Base-by-base conservation (phyloP, 2,113 vertebrate species). In the Agelaius phoeniceus region DNA sequence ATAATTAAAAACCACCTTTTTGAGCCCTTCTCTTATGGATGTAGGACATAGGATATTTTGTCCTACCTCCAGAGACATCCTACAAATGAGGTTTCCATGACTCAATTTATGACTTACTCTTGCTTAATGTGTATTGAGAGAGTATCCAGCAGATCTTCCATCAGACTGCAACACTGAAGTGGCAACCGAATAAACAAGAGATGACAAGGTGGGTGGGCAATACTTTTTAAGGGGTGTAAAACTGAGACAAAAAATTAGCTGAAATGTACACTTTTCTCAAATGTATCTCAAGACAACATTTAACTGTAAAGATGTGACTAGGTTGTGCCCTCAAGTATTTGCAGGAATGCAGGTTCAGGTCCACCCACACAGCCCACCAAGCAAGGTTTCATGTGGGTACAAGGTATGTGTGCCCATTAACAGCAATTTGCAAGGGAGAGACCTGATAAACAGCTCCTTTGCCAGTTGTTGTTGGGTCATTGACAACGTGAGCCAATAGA, bases 361-460 rank as follows among this genome's bases (percentile, higher is more conserved):
- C 62, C 69, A 82, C 87, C 84, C 89, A 90, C 67, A 37, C 74
- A 71, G 72, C 82, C 79, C 84, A 86, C 85, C 85, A 85, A 77
- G 79, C 20, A 74, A 73, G 48, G 75, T 86, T 94, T 87, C 80
- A 67, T 80, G 81, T 90, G 82, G 51, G 66, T 80, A 89, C 39
- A 73, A 75, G 46, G 69, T 84, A 75, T 91, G 74, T 48, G 48
- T 63, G 43, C 84, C 91, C 51, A 80, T 80, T 89, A 91, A 86
- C 27, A 80, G 39, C 48, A 77, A 90, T 91, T 94, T 88, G 72
- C 68, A 80, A 85, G 63, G 67, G 37, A 92, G 61, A 95, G 49
- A 78, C 48, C 59, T 69, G 33, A 83, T 46, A 80, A 96, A 80
- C 35, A 84, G 21, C 52, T 77, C 33, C 67, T 86, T 86, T 90